Conservation (phyloP, 1,140 invertebrate genomes). For the Drosophila simulans region DNA sequence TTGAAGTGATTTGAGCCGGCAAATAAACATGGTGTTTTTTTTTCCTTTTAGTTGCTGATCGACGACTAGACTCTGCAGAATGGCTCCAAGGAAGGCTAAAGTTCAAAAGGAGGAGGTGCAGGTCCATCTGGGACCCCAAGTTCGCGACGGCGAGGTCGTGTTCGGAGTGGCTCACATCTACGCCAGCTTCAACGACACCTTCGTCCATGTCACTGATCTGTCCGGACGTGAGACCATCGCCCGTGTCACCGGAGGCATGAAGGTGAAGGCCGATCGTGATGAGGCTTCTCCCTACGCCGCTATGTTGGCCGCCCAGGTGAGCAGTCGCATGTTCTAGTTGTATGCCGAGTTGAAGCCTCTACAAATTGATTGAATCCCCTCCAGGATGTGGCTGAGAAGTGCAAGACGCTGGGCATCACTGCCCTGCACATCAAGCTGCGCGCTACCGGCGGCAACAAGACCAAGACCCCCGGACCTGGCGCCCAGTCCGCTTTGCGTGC, state of each 20-base stretch:
- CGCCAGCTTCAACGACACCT: constrained; percentile 99
- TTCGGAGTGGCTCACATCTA: constrained; percentile 99
- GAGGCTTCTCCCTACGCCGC: constrained; percentile 99
- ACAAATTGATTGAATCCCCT: constrained; percentile 56
- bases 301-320: constrained; percentile 99
- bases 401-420: constrained; percentile 97
- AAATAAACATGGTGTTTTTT: constrained; percentile 15
- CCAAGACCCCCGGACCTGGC: constrained; percentile 98
- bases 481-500: constrained; percentile 99
- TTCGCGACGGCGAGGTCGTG: constrained; percentile 98
- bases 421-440: constrained; percentile 99
- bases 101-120: constrained; percentile 98
- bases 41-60: constrained; percentile 57
- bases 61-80: constrained; percentile 85
- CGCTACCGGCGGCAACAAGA: constrained; percentile 99
- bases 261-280: constrained; percentile 99
- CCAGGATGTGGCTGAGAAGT: constrained; percentile 99
- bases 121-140: constrained; percentile 98
- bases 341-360: constrained; percentile 89
- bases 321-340: constrained; percentile 73
- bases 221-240: constrained; percentile 99
- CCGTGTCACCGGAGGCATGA: constrained; percentile 99
- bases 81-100: constrained; percentile 99
- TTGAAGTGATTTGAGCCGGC: constrained; percentile 20
- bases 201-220: constrained; percentile 99